Conservation (phyloP, 2,888 invertebrate genomes). For the Dioctria rufipes region DNA sequence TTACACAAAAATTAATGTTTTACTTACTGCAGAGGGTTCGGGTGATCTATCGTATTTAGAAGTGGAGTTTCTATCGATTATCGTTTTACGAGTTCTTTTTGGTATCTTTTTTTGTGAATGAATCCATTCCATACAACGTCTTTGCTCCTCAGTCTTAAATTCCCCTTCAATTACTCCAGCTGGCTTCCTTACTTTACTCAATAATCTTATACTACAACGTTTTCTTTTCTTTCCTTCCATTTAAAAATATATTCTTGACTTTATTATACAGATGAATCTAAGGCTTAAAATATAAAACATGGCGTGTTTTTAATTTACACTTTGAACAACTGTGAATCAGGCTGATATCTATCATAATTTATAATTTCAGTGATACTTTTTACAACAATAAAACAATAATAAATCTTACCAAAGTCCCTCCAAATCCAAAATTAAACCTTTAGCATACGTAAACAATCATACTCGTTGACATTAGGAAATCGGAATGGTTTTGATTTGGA, state of each 20-base stretch:
- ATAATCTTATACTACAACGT: conserved; percentile 22
- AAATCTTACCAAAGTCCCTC: too few species aligned
- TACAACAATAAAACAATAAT: too few species aligned
- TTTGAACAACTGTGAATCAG: not conserved
- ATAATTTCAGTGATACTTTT: too few species aligned
- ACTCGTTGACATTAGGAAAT: too few species aligned
- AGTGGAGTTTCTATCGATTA: not conserved
- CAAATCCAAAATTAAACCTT: too few species aligned
- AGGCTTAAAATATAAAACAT: not conserved
- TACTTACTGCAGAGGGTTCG: conserved; percentile 20
- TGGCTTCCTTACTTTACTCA: conserved; percentile 23
- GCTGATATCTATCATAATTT: too few species aligned
- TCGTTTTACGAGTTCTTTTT: conserved; percentile 4
- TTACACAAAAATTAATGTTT: not conserved
- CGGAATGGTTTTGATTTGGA: too few species aligned
- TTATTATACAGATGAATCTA: not conserved
- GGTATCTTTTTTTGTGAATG: conserved; percentile 1
- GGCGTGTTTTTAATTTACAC: too few species aligned
- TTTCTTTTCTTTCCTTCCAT: conserved; percentile 38
- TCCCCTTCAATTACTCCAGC: not conserved
- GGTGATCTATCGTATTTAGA: conserved; percentile 4
- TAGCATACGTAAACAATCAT: too few species aligned
- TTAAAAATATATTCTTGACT: not conserved
- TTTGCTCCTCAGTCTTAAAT: conserved; percentile 21
- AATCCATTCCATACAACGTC: conserved; percentile 25